Evolutionary conservation across 2,797 vertebrate genomes (phyloP).

Genomic region (Malacoctenus gilli): DNA sequence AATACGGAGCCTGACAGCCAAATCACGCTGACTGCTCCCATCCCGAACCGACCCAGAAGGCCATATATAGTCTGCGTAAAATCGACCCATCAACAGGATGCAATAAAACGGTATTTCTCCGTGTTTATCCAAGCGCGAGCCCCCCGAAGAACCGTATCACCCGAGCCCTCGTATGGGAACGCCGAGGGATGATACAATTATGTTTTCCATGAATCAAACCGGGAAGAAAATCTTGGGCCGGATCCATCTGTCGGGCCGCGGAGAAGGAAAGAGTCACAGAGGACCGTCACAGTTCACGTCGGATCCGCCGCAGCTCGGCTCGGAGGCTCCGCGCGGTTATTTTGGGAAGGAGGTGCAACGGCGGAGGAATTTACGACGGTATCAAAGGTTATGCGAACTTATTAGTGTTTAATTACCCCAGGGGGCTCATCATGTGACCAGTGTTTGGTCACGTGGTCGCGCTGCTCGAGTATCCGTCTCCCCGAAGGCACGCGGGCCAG

Average conservation of each 20-base stretch:
- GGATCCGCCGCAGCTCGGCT: constrained; percentile 26
- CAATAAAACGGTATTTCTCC: constrained; percentile 43
- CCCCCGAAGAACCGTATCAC: constrained; percentile 32
- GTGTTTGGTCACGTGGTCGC: constrained; percentile 23
- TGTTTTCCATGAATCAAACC: constrained; percentile 32
- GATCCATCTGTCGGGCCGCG: constrained; percentile 7
- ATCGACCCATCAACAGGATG: constrained; percentile 59
- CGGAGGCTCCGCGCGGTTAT: constrained; percentile 26
- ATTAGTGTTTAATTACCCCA: constrained; percentile 29
- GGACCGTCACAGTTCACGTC: constrained; percentile 37
- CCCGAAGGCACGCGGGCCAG: constrained; percentile 1
- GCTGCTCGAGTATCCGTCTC: constrained; percentile 3
- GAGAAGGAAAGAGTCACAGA: constrained; percentile 11
- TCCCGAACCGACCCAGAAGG: constrained; percentile 28
- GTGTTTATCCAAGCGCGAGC: constrained; percentile 41
- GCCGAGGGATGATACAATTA: constrained; percentile 19
- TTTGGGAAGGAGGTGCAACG: constrained; percentile 39
- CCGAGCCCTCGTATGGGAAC: constrained; percentile 35
- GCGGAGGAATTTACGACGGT: constrained; percentile 23
- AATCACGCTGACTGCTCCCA: constrained; percentile 47
- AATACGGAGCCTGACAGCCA: constrained; percentile 45
- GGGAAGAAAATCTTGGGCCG: constrained; percentile 10
- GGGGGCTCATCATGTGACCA: constrained; percentile 2
- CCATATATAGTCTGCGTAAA: constrained; percentile 49
- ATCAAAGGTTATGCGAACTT: constrained; percentile 60